Base-by-base conservation (phyloP, 2,113 vertebrate genomes). In the Rattus rattus region DNA sequence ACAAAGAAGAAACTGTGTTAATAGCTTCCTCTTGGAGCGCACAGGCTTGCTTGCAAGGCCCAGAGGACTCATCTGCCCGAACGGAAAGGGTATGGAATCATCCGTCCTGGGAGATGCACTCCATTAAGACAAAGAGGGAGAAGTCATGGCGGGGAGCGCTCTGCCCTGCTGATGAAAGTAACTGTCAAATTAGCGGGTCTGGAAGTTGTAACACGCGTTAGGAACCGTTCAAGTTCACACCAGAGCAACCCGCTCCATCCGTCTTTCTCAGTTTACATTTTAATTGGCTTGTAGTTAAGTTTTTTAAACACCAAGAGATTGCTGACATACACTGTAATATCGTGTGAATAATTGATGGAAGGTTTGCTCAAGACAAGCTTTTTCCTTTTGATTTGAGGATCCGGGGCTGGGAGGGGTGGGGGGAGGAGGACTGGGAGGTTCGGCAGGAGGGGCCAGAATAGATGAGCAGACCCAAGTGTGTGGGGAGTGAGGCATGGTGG, bases 201-300 rank as follows among this genome's bases (percentile, higher is more conserved):
- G 92, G 98, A 98, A 98, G 98, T 99, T 98, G 98, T 98, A 96
- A 90, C 91, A 97, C 98, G 97, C 98, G 98, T 99, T 99, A 98
- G 95, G 97, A 98, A 98, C 98, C 98, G 97, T 98, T 98, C 98
- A 98, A 98, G 99, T 99, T 99, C 98, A 98, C 98, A 99, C 98
- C 98, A 98, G 98, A 98, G 97, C 97, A 98, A 98, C 98, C 98
- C 97, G 98, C 98, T 98, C 98, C 98, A 99, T 99, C 98, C 98
- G 96, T 99, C 99, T 99, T 99, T 99, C 99, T 99, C 99, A 98
- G 98, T 99, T 99, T 99, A 99, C 99, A 98, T 99, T 99, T 99
- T 99, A 99, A 99, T 99, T 99, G 99, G 99, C 99, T 99, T 98
- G 98, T 98, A 98, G 98, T 99, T 99, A 99, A 98, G 98, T 98